Conservation (phyloP, 2,888 invertebrate genomes). For the Syritta pipiens region DNA sequence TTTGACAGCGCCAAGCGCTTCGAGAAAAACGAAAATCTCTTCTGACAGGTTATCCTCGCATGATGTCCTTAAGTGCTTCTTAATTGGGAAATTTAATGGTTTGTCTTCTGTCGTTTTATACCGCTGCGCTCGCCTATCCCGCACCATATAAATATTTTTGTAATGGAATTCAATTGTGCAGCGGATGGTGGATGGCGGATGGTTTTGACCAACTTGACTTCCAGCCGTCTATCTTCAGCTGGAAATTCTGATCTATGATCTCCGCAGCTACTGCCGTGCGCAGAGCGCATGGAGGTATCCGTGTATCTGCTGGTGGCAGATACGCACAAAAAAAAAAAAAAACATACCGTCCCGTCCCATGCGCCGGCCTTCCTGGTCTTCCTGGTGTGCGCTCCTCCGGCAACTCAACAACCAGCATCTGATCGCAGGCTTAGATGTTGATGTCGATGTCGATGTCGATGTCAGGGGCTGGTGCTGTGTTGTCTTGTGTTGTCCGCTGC, state of each 20-base stretch:
- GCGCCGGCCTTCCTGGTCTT: constrained; percentile 25
- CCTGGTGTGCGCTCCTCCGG: constrained; percentile 15
- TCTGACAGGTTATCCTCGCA: constrained; percentile 67
- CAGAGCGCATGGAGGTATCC: constrained; percentile 23
- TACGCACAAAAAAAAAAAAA: constrained; percentile 62
- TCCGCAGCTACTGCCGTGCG: constrained; percentile 63
- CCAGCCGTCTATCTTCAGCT: constrained; percentile 61
- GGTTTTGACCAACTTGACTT: constrained; percentile 66
- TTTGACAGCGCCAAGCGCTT: constrained; percentile 68
- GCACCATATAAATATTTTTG: constrained; percentile 61
- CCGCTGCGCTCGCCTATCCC: not conserved
- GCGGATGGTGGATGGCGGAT: constrained; percentile 67
- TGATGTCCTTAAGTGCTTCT: constrained; percentile 68
- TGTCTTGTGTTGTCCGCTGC: constrained; percentile 17
- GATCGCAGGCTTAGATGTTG: constrained; percentile 58
- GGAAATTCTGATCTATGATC: constrained; percentile 68
- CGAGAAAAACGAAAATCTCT: constrained; percentile 68
- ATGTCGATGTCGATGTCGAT: too few relatives aligned
- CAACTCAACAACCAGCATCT: constrained; percentile 57
- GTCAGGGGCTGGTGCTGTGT: constrained; percentile 55
- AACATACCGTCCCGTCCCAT: too few relatives aligned
- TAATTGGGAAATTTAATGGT: constrained; percentile 70
- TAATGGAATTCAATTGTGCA: constrained; percentile 68
- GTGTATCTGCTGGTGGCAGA: constrained; percentile 52
- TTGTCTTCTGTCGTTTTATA: constrained; percentile 35